Evolutionary conservation across 2,888 invertebrate genomes (phyloP).

Genomic region (Spilosoma lubricipeda): DNA sequence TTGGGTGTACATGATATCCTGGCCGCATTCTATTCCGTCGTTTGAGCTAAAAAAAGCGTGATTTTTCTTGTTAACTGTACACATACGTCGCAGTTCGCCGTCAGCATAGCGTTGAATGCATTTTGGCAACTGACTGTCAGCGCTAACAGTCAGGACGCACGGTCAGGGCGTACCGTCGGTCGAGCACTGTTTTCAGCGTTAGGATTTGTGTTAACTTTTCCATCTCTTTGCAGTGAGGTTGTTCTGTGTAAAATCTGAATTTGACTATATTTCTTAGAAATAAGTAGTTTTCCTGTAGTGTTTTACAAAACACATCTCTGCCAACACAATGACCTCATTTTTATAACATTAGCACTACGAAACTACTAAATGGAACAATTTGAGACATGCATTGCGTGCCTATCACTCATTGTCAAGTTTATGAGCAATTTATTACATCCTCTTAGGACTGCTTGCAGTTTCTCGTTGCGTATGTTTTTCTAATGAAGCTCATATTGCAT

Average conservation of each 20-base stretch:
- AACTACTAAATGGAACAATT: neutral
- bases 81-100: no score
- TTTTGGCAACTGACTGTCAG: no score
- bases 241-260: neutral
- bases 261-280: neutral
- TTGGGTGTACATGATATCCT: no score
- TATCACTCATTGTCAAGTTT: neutral
- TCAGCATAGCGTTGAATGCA: no score
- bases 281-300: neutral
- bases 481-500: neutral
- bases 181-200: no score
- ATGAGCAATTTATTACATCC: conserved; percentile 6
- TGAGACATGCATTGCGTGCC: neutral
- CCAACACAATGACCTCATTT: neutral
- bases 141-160: no score
- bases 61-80: no score
- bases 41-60: no score
- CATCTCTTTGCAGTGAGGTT: no score
- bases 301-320: neutral
- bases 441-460: neutral
- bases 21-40: no score
- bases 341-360: neutral
- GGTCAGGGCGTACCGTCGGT: no score
- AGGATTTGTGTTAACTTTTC: no score
- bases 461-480: neutral